These are phyloP conservation scores for Neodiprion lecontei DNA, from an alignment of 1,140 invertebrate species.

Conservation along the genomic window DNA sequence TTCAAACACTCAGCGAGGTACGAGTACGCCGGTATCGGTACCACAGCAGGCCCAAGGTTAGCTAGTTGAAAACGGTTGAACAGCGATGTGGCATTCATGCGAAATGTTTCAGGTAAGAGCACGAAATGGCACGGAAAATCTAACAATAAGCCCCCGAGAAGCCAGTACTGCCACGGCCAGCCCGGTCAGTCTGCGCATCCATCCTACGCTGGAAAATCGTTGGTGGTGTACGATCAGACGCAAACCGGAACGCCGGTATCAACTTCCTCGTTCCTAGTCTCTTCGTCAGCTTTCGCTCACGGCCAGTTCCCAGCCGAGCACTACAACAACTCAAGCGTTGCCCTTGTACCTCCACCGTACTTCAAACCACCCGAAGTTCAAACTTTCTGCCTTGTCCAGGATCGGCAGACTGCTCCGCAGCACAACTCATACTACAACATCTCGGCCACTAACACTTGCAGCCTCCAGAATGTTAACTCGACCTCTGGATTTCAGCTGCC, in stretches of 20 bases:
- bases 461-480: constrained; percentile 37
- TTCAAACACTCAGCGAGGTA: constrained; percentile 14
- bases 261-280: constrained; percentile 39
- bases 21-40: constrained; percentile 30
- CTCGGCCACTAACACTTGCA: constrained; percentile 38
- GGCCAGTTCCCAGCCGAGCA: constrained; percentile 37
- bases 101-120: constrained; percentile 30
- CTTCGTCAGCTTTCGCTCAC: constrained; percentile 39
- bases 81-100: constrained; percentile 1
- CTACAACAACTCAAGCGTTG: constrained; percentile 38
- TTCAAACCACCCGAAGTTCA: constrained; percentile 47
- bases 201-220: constrained; percentile 42
- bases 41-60: constrained; percentile 42
- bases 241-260: constrained; percentile 27
- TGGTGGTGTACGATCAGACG: constrained; percentile 44
- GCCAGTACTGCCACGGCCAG: constrained; percentile 34
- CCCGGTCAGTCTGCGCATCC: constrained; percentile 28
- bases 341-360: constrained; percentile 43
- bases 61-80: constrained; percentile 9
- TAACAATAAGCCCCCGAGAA: constrained; percentile 30
- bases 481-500: constrained; percentile 37
- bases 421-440: constrained; percentile 43
- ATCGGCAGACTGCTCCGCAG: constrained; percentile 34
- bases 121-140: constrained; percentile 45
- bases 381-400: constrained; percentile 41